Percentiles rank a stretch among this genome's conserved stretches.
phyloP scores from a whole-genome alignment of 2,797 vertebrate species.

The Fundulus diaphanus region DNA sequence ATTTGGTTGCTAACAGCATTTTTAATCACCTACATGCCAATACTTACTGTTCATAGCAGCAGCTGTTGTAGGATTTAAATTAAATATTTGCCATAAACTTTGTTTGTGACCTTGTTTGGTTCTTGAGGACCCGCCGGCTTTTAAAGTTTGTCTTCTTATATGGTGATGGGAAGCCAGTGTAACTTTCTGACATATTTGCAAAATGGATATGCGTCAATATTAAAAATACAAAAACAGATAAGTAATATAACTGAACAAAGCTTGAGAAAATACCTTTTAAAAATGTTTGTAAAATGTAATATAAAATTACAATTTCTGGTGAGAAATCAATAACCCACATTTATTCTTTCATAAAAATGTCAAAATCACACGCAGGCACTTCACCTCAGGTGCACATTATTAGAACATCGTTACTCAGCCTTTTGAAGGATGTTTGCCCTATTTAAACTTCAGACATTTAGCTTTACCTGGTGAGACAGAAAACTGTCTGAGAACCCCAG shows the following conservation, averaged over 20 bases:
- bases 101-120: conserved; percentile 1
- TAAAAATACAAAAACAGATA: neutral
- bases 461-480: no score
- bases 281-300: neutral
- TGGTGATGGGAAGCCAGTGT: neutral
- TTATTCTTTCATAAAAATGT: neutral
- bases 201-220: neutral
- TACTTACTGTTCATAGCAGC: conserved; percentile 3
- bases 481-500: no score
- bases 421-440: neutral
- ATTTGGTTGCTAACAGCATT: conserved; percentile 8
- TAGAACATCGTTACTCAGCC: neutral
- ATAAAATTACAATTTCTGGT: neutral
- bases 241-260: neutral
- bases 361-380: neutral
- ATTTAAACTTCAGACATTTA: neutral
- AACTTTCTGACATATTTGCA: neutral
- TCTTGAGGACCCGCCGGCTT: neutral
- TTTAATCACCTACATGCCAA: conserved; percentile 8
- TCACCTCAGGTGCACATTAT: neutral
- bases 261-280: neutral
- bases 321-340: neutral
- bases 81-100: neutral
- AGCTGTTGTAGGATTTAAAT: conserved; percentile 3
- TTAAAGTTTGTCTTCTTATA: neutral